Evolutionary conservation across 2,797 vertebrate genomes (phyloP).

Genomic region (Sebastiscus albofasciatus): DNA sequence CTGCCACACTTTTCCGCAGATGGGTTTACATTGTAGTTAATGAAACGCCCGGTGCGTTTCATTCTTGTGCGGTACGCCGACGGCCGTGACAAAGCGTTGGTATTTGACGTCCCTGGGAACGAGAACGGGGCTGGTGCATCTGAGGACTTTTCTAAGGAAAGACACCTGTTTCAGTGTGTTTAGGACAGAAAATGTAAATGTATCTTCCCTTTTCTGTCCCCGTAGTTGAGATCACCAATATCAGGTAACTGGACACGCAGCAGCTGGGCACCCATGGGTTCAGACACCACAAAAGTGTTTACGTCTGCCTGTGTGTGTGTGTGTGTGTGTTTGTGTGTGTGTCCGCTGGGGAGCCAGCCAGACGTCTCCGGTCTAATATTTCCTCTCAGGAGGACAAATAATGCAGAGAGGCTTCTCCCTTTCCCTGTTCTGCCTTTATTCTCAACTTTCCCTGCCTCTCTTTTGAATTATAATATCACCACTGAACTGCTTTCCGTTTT

Average conservation of each 20-base stretch:
- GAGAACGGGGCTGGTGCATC: neutral
- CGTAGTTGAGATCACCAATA: conserved; percentile 54
- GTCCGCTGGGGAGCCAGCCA: conserved; percentile 55
- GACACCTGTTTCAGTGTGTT: conserved; percentile 4
- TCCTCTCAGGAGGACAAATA: conserved; percentile 66
- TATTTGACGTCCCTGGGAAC: too few species aligned
- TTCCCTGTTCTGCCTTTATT: conserved; percentile 31
- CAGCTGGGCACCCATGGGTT: conserved; percentile 58
- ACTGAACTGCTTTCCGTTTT: neutral
- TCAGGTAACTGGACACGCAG: conserved; percentile 50
- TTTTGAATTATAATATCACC: conserved; percentile 4
- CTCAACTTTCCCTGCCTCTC: conserved; percentile 18
- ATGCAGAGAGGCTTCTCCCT: conserved; percentile 43
- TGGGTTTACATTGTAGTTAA: too few species aligned
- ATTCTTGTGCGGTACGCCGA: too few species aligned
- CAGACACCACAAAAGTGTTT: conserved; percentile 50
- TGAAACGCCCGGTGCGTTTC: too few species aligned
- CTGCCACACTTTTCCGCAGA: too few species aligned
- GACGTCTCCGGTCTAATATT: conserved; percentile 65
- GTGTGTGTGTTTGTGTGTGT: conserved; percentile 1
- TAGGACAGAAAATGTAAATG: neutral
- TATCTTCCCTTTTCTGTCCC: conserved; percentile 23
- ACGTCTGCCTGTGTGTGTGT: conserved; percentile 37
- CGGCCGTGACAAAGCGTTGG: too few species aligned
- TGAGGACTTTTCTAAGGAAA: neutral